Evolutionary conservation across 2,888 invertebrate genomes (phyloP).

Genomic region (Molanna angustata): DNA sequence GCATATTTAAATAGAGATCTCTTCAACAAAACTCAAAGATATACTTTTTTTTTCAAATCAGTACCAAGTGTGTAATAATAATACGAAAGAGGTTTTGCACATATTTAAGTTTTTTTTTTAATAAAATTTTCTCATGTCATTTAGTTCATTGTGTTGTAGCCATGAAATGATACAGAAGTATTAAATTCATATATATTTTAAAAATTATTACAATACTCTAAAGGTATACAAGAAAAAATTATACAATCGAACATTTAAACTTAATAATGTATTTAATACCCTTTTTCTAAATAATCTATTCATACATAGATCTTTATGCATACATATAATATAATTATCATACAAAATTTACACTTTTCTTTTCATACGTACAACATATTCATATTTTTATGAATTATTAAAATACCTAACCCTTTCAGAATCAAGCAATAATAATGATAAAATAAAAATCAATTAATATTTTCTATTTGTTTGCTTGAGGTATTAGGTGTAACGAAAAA

Average conservation of each 20-base stretch:
- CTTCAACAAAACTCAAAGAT: slow-evolving; percentile 14
- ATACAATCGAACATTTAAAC: slow-evolving; percentile 16
- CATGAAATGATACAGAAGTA: slow-evolving; percentile 1
- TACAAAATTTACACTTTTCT: slow-evolving; percentile 12
- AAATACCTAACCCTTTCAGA: too few species aligned
- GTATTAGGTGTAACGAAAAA: too few species aligned
- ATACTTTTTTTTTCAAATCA: slow-evolving; percentile 6
- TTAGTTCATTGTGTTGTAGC: background rate
- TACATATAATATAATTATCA: slow-evolving; percentile 12
- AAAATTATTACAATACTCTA: background rate
- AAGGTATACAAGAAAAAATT: slow-evolving; percentile 8
- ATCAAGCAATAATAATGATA: too few species aligned
- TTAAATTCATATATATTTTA: slow-evolving; percentile 12
- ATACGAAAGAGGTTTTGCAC: slow-evolving; percentile 13
- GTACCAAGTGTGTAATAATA: background rate
- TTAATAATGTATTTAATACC: slow-evolving; percentile 26
- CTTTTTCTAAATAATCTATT: slow-evolving; percentile 27
- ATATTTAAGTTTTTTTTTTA: slow-evolving; percentile 5
- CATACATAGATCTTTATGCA: slow-evolving; percentile 11
- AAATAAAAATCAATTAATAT: too few species aligned
- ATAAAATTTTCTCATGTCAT: background rate
- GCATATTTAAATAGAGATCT: slow-evolving; percentile 25
- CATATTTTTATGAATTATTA: too few species aligned
- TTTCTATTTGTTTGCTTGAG: too few species aligned
- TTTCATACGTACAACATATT: background rate